Evolutionary conservation across 2,113 vertebrate genomes (phyloP).

Genomic region (Stigmatopora argus): DNA sequence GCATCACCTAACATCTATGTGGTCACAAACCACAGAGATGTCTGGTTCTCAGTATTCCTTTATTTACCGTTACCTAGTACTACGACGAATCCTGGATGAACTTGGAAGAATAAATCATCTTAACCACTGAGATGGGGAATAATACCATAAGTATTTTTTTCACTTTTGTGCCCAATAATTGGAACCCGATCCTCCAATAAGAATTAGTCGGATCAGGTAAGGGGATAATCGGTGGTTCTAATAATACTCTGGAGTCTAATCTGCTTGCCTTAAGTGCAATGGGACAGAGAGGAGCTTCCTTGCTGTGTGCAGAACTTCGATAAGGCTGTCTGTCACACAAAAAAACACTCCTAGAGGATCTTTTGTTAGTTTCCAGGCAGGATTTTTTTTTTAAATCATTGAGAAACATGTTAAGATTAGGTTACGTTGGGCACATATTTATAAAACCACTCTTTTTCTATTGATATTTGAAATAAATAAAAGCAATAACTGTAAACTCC

Average conservation of each 20-base stretch:
- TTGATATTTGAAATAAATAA: background rate
- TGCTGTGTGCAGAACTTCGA: conserved; percentile 36
- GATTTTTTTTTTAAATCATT: too few species aligned
- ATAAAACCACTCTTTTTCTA: background rate
- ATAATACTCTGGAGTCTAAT: conserved; percentile 81
- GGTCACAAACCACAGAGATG: conserved; percentile 20
- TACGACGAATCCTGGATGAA: conserved; percentile 51
- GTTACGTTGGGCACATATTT: background rate
- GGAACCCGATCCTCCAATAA: conserved; percentile 26
- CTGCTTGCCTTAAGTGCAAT: conserved; percentile 75
- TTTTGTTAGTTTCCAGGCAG: background rate
- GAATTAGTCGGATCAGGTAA: conserved; percentile 67
- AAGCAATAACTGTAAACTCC: background rate
- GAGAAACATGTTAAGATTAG: too few species aligned
- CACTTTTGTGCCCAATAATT: conserved; percentile 57
- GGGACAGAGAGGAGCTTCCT: conserved; percentile 56
- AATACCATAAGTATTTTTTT: conserved; percentile 34
- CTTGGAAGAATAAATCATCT: conserved; percentile 60
- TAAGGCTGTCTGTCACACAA: conserved; percentile 26
- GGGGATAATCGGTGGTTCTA: conserved; percentile 77
- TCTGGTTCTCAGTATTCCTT: conserved; percentile 50
- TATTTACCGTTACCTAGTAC: conserved; percentile 55
- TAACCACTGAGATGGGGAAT: conserved; percentile 37
- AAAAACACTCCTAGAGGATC: background rate
- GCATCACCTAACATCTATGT: conserved; percentile 5